Conservation (phyloP, 2,888 invertebrate genomes). For the Volucella bombylans region DNA sequence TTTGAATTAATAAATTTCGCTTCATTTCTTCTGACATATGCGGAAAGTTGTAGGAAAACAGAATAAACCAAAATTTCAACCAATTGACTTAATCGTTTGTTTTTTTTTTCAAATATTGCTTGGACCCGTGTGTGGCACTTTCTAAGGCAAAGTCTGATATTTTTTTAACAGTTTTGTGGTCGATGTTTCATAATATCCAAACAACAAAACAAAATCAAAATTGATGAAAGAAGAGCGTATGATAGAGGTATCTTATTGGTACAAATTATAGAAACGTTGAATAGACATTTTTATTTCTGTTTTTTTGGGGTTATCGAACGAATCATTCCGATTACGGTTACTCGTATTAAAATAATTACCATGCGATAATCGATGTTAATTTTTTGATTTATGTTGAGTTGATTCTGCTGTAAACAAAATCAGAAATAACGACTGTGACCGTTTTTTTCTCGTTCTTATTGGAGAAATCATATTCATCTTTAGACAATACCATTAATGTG, state of each 20-base stretch:
- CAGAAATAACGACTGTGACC: too few relatives aligned
- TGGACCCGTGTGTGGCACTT: too few relatives aligned
- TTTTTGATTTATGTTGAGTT: too few relatives aligned
- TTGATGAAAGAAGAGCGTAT: neutral
- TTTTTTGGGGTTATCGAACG: neutral
- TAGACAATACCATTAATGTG: too few relatives aligned
- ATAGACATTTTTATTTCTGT: neutral
- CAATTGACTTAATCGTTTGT: neutral
- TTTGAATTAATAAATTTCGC: neutral
- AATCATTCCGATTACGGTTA: neutral
- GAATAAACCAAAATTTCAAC: neutral
- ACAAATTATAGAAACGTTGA: conserved; percentile 32
- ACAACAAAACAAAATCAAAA: neutral
- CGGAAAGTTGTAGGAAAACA: neutral
- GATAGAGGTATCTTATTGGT: conserved; percentile 24
- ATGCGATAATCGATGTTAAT: too few relatives aligned
- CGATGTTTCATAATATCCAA: conserved; percentile 28
- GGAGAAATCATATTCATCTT: too few relatives aligned
- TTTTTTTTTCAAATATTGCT: too few relatives aligned
- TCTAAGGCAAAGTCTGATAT: too few relatives aligned
- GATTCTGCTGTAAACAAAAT: too few relatives aligned
- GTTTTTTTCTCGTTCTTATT: too few relatives aligned
- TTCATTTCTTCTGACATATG: conserved; percentile 1
- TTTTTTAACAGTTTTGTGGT: neutral
- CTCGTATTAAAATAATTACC: too few relatives aligned